Evolutionary conservation across 2,888 invertebrate genomes (phyloP), one percentile per base, ranked within the genome.

Genomic region (Ichneumon xanthorius): DNA sequence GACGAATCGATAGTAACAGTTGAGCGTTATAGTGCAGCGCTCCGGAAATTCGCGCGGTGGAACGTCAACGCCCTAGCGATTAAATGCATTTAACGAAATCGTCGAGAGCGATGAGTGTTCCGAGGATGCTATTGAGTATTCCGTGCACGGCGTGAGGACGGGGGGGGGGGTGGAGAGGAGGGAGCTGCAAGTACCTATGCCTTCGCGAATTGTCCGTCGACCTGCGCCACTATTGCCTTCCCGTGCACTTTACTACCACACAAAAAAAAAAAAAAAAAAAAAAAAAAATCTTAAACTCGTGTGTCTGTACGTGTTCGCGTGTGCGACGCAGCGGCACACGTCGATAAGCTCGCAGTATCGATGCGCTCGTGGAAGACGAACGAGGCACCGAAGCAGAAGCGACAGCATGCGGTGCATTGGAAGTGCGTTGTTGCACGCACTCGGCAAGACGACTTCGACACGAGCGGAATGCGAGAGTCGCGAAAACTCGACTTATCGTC

Each of bases 351-450:
- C 7, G 45, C 37, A 2, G 61, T 53, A 68, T 73, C 78, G 67
- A 61, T 68, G 67, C 67, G 45, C 40, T 71, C 16, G 72, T 19
- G 7, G 26, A 45, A 65, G 80, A 40, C 80, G 67, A 73, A 55
- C 53, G 73, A 72, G n/a, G 45, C 45, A n/a, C 4, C 22, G n/a
- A 19, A 19, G 61, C 9, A 33, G 30, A 30, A 37, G 33, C 14
- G 9, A 30, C 33, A 22, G 50, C 9, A 37, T 5, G 71, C 16
- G 22, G 63, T 78, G 85, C 79, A 79, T 76, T 86, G 87, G 86
- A 89, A 88, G 87, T 85, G 90, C 91, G 87, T 90, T 84, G 82
- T 85, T 88, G 90, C 92, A 90, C 91, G 91, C 87, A 88, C 81
- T 84, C 37, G 50, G 55, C 71, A 85, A 80, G 78, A 61, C 73